Base-by-base conservation (phyloP, 2,888 invertebrate species). In the Troides aeacus region DNA sequence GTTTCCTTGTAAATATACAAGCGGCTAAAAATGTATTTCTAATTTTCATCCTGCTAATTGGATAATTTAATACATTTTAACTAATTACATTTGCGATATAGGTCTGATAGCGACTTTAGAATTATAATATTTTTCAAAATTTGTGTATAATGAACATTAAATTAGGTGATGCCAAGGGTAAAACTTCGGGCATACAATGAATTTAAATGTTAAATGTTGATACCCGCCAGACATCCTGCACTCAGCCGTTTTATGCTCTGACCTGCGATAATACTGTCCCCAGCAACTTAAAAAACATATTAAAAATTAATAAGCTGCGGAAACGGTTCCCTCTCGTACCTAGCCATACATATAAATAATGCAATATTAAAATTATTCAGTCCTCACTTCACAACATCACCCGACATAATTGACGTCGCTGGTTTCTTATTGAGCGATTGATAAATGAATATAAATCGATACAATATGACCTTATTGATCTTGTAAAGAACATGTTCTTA, bases 211-310 rank as follows among this genome's bases (percentile, higher is more conserved):
- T 46, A 50, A 30, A 21, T 18, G n/a, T 30, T 42, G 53, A 56
- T 57, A 62, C 61, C 42, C 62, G 56, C 56, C 56, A 42, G 42
- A 56, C 42, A 62, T 67, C 67, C 62, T 56, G 67, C 57, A 61
- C 24, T 15, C 67, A 56, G 30, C 1, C 66, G 23, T 61, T 39
- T 60, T 39, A 39, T 60, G 59, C 36, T 21, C 23, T 50, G 60
- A 66, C 61, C 10, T 15, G 15, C 39, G 61, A 60, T 66, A 60
- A 66, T 66, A 66, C 18, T 56, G 66, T 53, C 53, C 39, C 30
- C 17, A n/a, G 24, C n/a, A 59, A 65, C 58, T 59, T 65, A 30
- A 59, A 59, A 46, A 59, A 65, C 65, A 7, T 59, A 59, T 65
- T 59, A 46, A 59, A 46, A 59, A 39, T 65, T 65, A 24, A 65